Evolutionary conservation across 2,888 invertebrate species (phyloP), one percentile per base, ranked within the genome.

Genomic region (Adelphocoris suturalis): DNA sequence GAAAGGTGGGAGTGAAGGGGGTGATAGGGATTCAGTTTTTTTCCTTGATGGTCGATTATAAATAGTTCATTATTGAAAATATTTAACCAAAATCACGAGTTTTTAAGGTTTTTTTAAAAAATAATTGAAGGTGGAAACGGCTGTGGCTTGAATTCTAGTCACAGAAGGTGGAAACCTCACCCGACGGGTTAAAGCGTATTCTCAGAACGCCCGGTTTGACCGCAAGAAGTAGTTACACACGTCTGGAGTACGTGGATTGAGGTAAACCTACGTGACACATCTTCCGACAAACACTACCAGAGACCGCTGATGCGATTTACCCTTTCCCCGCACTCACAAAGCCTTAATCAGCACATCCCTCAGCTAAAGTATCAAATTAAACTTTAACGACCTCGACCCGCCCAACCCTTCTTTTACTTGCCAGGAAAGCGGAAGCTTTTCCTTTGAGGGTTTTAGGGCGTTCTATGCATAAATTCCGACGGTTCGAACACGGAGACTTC

Each of bases 351-450:
- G 80, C 48, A 80, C 47, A 80, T 76, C 80, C 80, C 52, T 52
- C 80, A 19, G 80, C 68, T 46, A 78, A 88, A 88, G 88, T 88
- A 88, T 88, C 75, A 88, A 88, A 88, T 88, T 88, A 88, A 88
- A 88, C 88, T 88, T 88, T 88, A 57, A 88, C 80, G 57, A 68
- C 84, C 84, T 23, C 84, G 4, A 14, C 55, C 52, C 84, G 3
- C 12, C 82, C 27, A 47, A 27, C 27, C 47, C 27, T 28, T 84
- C 23, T 52, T 57, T 28, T 48, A 52, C 16, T 52, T 84, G n/a
- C 84, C 47, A 0, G 28, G 46, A 55, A 84, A 52, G 57, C 84
- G 84, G 52, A 23, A 68, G 52, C 28, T 47, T 48, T 47, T 16
- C 68, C 68, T 68, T 68, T 68, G 68, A 68, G 46, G 57, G 61